Evolutionary conservation across 2,797 vertebrate species (phyloP).

Genomic region (Lerista edwardsae): DNA sequence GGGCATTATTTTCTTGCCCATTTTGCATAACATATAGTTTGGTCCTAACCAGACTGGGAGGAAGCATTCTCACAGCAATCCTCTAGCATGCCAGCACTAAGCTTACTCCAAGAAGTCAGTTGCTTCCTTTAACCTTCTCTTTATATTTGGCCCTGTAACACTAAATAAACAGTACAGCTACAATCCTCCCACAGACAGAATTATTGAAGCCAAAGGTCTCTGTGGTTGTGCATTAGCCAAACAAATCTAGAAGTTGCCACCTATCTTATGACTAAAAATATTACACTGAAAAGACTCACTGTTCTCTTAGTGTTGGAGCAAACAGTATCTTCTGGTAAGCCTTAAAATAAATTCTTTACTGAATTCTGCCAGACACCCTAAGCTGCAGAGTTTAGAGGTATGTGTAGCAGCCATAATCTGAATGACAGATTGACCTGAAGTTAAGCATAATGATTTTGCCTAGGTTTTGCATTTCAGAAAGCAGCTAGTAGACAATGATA

Average conservation of each 20-base stretch:
- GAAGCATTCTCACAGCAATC: background rate
- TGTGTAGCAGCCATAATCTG: background rate
- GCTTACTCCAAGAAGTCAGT: background rate
- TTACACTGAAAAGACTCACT: slow-evolving; percentile 1
- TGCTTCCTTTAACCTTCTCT: slow-evolving; percentile 1
- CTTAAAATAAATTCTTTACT: background rate
- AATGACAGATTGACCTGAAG: background rate
- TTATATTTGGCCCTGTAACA: slow-evolving; percentile 12
- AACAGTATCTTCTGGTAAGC: background rate
- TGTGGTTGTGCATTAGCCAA: slow-evolving; percentile 6
- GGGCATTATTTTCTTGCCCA: background rate
- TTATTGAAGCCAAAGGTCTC: slow-evolving; percentile 37
- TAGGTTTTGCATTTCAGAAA: background rate
- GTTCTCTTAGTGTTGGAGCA: background rate
- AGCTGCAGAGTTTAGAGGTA: background rate
- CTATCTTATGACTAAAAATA: slow-evolving; percentile 32
- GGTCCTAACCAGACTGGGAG: background rate
- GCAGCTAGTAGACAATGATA: background rate
- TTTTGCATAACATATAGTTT: background rate
- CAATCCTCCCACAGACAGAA: background rate
- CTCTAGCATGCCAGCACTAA: background rate
- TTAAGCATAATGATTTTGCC: fast-evolving
- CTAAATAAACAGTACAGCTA: slow-evolving; percentile 14
- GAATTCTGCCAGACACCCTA: background rate
- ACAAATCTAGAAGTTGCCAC: slow-evolving; percentile 7